Conservation (phyloP, 1,140 invertebrate species). For the Vollenhovia emeryi region DNA sequence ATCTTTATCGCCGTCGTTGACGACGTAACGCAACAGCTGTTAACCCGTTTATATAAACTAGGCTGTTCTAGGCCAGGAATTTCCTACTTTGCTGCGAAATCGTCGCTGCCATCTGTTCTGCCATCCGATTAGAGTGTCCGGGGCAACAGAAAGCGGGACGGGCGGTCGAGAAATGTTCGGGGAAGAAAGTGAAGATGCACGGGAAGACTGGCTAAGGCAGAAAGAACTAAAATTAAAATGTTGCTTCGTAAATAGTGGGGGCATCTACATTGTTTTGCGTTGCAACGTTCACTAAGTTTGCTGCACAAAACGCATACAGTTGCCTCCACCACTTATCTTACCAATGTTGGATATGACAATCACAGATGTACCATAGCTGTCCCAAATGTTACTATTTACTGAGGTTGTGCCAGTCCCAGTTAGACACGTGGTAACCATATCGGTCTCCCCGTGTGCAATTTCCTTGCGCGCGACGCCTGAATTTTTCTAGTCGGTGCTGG, state of each 20-base stretch:
- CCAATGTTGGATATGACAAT: no score
- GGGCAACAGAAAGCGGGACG: neutral
- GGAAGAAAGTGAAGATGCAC: neutral
- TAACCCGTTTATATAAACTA: constrained; percentile 18
- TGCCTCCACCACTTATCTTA: no score
- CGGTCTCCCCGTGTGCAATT: neutral
- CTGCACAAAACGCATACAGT: no score
- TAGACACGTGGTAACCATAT: no score
- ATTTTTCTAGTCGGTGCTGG: neutral
- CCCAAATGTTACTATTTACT: no score
- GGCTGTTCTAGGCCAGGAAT: neutral
- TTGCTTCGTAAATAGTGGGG: no score
- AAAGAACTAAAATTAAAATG: no score
- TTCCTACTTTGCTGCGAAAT: constrained; percentile 13
- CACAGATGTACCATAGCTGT: no score
- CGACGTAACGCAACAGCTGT: neutral
- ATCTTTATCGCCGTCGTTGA: neutral
- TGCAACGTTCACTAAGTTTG: no score
- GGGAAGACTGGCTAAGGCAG: no score
- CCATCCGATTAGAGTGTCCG: neutral
- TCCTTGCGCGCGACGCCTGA: neutral
- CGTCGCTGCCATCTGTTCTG: neutral
- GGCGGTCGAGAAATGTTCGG: neutral
- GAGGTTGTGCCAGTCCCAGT: no score
- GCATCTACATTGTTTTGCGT: no score